phyloP scores from a whole-genome alignment of 2,113 vertebrate genomes.

The Pterophyllum scalare region DNA sequence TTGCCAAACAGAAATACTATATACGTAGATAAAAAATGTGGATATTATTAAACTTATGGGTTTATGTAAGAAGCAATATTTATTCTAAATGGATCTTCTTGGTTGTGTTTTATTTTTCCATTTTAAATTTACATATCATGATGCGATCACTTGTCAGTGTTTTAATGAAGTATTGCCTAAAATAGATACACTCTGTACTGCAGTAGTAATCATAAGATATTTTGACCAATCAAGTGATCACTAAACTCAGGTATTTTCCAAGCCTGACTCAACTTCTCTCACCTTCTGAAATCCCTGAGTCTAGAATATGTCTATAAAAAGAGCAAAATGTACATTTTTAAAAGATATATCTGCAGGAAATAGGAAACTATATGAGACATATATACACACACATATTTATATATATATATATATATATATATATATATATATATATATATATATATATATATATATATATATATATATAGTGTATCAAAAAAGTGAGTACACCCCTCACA shows the following conservation, averaged over 20 bases:
- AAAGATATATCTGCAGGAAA: constrained; percentile 79
- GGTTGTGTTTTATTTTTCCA: constrained; percentile 73
- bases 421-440: constrained; percentile 69
- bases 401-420: constrained; percentile 28
- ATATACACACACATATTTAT: constrained; percentile 8
- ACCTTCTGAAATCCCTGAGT: constrained; percentile 81
- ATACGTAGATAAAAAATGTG: constrained; percentile 51
- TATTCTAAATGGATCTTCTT: constrained; percentile 77
- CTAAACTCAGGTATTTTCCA: constrained; percentile 47
- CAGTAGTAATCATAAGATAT: constrained; percentile 37
- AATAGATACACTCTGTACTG: constrained; percentile 36
- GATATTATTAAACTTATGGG: constrained; percentile 76
- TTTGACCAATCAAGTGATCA: constrained; percentile 50
- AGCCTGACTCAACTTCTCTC: constrained; percentile 87
- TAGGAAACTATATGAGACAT: constrained; percentile 78
- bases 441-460: constrained; percentile 60
- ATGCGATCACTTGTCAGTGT: constrained; percentile 62
- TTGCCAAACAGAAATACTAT: constrained; percentile 79
- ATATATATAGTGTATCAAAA: constrained; percentile 62
- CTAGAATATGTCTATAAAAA: constrained; percentile 86
- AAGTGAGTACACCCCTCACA: too few species aligned
- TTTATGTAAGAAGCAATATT: constrained; percentile 83
- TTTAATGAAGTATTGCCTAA: constrained; percentile 61
- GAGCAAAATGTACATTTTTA: constrained; percentile 86
- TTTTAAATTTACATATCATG: constrained; percentile 69